phyloP scores from a whole-genome alignment of 2,113 vertebrate species.

The Gnathonemus echidnorhynchus region DNA sequence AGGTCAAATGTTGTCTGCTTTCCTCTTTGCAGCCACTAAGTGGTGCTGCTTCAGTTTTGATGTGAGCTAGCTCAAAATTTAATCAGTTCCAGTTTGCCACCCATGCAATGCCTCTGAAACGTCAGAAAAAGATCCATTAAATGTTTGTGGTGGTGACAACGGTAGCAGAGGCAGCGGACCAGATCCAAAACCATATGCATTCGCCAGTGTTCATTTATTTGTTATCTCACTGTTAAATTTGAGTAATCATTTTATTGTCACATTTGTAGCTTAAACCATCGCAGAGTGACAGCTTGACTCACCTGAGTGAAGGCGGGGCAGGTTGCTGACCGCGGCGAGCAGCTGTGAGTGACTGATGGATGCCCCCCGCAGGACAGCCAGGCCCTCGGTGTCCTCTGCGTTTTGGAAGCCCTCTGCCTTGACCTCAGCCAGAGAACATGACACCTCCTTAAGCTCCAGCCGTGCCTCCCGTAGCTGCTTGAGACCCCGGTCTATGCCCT shows the following conservation, averaged over 20 bases:
- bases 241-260: background rate
- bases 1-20: background rate
- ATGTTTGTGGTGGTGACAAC: background rate
- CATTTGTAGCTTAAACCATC: background rate
- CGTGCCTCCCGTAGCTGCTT: constrained; percentile 71
- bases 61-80: background rate
- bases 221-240: background rate
- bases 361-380: constrained; percentile 64
- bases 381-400: constrained; percentile 43
- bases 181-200: background rate
- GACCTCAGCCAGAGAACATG: constrained; percentile 60
- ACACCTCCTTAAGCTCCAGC: constrained; percentile 59
- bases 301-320: constrained; percentile 84
- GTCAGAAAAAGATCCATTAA: background rate
- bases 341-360: constrained; percentile 72
- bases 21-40: background rate
- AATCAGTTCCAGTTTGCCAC: background rate
- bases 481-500: constrained; percentile 78
- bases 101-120: background rate
- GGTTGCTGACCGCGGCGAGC: constrained; percentile 70
- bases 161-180: background rate
- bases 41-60: background rate
- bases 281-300: constrained; percentile 32
- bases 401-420: constrained; percentile 56
- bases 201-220: background rate